Base-by-base conservation (phyloP, 2,797 vertebrate genomes). In the Aselliscus stoliczkanus region DNA sequence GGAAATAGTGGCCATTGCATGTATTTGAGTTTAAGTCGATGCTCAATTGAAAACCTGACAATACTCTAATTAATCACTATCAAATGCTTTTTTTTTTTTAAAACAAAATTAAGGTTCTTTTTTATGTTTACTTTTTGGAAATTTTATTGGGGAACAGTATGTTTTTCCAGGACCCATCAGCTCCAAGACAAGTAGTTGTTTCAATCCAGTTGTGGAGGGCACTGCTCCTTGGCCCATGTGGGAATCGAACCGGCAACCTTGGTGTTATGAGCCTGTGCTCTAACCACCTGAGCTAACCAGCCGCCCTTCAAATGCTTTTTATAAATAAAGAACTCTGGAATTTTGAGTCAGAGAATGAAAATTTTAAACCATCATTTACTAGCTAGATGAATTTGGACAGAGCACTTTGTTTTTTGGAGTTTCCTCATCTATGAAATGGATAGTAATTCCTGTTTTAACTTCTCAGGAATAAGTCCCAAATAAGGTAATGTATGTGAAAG, bases 401-500 rank as follows among this genome's bases (percentile, higher is more conserved):
- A 58, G 93, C 65, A 94, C 39, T 93, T 54, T 80, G 88, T 65
- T 88, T 95, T 96, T 77, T 60, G 23, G n/a, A 42, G 20, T 87
- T 96, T 97, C 50, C 8, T 96, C 39, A 86, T 93, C 65, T 89
- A 8, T 95, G 73, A 90, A 95, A 73, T 86, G 27, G 52, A 60
- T 88, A 92, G 37, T 75, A 84, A 93, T 90, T 90, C 39, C 42
- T 90, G 4, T 77, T 94, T 81, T 89, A 93, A 75, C 21, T 76
- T 96, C 58, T 79, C 58, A 83, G 83, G 15, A 21, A 95, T 34
- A 88, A 94, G 20, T 37, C 44, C 93, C 44, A 86, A 72, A 62
- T 81, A n/a, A 92, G 31, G 72, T 88, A 60, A 76, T 64, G 10
- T 64, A 64, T 50, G 9, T 90, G 69, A 93, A 95, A 90, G 34